Percentiles rank a stretch among this genome's conserved stretches.
Conservation (phyloP, 2,888 invertebrate genomes). For the Leucozona laternaria region DNA sequence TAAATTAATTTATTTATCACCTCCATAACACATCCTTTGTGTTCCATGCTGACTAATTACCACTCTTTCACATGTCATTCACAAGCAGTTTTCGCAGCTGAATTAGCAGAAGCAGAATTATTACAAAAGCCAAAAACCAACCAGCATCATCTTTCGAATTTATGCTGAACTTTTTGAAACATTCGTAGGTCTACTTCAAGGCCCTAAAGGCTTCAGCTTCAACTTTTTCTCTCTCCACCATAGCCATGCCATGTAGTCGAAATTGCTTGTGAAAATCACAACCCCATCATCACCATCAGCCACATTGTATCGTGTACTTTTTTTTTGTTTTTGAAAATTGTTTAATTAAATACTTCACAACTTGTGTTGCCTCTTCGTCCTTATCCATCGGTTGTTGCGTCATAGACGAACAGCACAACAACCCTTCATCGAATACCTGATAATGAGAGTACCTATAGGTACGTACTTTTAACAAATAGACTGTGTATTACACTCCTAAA, state of each 20-base stretch:
- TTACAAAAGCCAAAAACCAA: neutral
- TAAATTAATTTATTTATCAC: conserved; percentile 19
- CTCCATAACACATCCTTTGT: conserved; percentile 31
- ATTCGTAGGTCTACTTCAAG: conserved; percentile 24
- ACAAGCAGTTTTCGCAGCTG: neutral
- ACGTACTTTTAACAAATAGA: conserved; percentile 13
- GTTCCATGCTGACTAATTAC: conserved; percentile 40
- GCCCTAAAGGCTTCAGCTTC: conserved; percentile 24
- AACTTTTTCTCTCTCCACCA: neutral
- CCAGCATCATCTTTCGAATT: neutral
- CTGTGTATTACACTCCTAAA: conserved; percentile 12
- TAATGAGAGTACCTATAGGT: neutral
- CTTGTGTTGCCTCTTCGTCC: neutral
- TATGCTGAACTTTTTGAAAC: conserved; percentile 13
- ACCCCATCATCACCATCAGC: conserved; percentile 9
- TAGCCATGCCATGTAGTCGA: neutral
- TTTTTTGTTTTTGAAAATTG: conserved; percentile 45
- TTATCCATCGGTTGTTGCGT: neutral
- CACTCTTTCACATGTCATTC: conserved; percentile 51
- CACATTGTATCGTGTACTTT: neutral
- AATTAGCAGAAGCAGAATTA: neutral
- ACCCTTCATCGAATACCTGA: conserved; percentile 16
- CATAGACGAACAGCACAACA: neutral
- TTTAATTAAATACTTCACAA: conserved; percentile 65
- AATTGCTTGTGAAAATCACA: neutral